Evolutionary conservation across 2,113 vertebrate species (phyloP).

Genomic region (Engystomops pustulosus): DNA sequence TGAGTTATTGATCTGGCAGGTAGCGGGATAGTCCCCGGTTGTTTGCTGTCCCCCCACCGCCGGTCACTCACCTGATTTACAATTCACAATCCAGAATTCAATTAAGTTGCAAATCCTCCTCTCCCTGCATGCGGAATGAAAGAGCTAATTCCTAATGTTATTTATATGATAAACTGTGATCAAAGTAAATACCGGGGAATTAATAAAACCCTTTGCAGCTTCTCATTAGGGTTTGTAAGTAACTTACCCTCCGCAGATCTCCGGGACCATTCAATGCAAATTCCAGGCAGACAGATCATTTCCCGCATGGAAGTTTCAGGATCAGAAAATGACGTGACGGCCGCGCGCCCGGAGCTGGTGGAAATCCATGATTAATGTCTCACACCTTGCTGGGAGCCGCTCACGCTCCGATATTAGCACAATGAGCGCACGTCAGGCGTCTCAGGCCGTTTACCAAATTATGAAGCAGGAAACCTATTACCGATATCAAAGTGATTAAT

Average conservation of each 20-base stretch:
- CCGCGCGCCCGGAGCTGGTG: neutral
- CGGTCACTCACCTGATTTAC: conserved; percentile 51
- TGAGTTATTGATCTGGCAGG: conserved; percentile 43
- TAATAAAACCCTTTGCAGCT: conserved; percentile 54
- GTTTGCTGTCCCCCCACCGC: conserved; percentile 21
- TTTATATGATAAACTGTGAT: conserved; percentile 57
- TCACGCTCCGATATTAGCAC: conserved; percentile 27
- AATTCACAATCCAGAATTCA: conserved; percentile 55
- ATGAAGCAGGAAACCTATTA: conserved; percentile 44
- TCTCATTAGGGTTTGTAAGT: conserved; percentile 55
- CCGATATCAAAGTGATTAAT: conserved; percentile 43
- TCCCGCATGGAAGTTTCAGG: conserved; percentile 10
- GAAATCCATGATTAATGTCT: conserved; percentile 44
- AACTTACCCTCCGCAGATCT: conserved; percentile 34
- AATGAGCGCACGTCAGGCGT: conserved; percentile 22
- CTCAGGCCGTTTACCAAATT: conserved; percentile 32
- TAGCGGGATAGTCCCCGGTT: neutral
- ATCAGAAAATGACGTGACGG: conserved; percentile 34
- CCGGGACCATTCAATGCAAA: neutral
- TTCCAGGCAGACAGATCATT: conserved; percentile 15
- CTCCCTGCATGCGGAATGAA: conserved; percentile 49
- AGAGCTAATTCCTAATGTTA: conserved; percentile 55
- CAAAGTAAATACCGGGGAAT: conserved; percentile 55
- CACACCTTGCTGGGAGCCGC: conserved; percentile 31
- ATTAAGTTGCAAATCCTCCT: conserved; percentile 56